Percentiles rank a stretch among this genome's conserved stretches.
These are phyloP conservation scores for Parnassius apollo DNA, from an alignment of 2,888 invertebrate genomes.

Conservation along the genomic window DNA sequence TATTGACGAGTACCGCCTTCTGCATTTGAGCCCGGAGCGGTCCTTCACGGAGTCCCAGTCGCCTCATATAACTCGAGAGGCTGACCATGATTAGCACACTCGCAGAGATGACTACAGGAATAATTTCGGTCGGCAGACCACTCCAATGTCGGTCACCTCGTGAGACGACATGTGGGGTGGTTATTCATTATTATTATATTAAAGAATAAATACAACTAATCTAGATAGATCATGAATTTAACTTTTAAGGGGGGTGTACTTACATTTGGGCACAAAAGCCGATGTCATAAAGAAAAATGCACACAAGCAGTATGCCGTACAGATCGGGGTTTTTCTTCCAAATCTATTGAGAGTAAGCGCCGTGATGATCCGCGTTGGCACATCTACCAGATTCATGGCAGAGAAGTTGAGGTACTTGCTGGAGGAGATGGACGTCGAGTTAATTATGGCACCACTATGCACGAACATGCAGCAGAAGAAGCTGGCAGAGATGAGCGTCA, in stretches of 20 bases:
- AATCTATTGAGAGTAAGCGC: constrained; percentile 83
- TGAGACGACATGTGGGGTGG: too few species aligned
- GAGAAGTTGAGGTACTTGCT: constrained; percentile 90
- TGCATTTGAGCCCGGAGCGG: too few species aligned
- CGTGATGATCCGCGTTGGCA: constrained; percentile 79
- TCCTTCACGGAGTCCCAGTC: too few species aligned
- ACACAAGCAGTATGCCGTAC: constrained; percentile 67
- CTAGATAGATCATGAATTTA: too few species aligned
- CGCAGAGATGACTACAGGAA: too few species aligned
- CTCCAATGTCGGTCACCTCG: too few species aligned
- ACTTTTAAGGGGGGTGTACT: constrained; percentile 35
- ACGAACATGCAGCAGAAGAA: constrained; percentile 89
- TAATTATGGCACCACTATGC: constrained; percentile 88
- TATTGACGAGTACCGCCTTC: too few species aligned
- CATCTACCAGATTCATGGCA: constrained; percentile 82
- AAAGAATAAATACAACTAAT: too few species aligned
- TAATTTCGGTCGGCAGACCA: too few species aligned
- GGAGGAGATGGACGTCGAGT: constrained; percentile 87
- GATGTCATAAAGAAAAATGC: constrained; percentile 78
- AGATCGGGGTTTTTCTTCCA: constrained; percentile 77
- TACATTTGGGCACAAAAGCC: constrained; percentile 77
- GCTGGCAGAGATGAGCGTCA: constrained; percentile 73
- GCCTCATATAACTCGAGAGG: too few species aligned
- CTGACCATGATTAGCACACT: too few species aligned
- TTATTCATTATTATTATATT: too few species aligned